Evolutionary conservation across 2,797 vertebrate genomes (phyloP).

Genomic region (Clarias platycephalus): DNA sequence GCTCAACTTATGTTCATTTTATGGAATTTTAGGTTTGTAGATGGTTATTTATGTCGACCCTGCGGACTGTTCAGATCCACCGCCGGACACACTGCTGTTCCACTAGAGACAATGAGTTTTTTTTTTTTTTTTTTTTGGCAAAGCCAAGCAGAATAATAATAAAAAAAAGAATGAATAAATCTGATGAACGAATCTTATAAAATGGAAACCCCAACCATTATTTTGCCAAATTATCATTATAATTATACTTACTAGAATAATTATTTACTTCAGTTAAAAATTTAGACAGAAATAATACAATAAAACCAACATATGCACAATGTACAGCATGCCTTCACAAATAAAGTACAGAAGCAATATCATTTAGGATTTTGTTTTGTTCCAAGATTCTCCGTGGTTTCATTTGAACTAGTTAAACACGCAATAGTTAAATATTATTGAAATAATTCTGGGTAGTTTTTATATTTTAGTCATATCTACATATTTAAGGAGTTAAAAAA

Average conservation of each 20-base stretch:
- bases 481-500: neutral
- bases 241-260: constrained; percentile 3
- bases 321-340: constrained; percentile 15
- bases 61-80: constrained; percentile 80
- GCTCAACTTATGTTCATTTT: constrained; percentile 89
- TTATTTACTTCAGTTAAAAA: neutral
- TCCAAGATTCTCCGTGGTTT: neutral
- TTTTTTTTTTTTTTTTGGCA: constrained; percentile 58
- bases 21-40: constrained; percentile 92
- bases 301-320: neutral
- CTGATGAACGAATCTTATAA: neutral
- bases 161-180: constrained; percentile 72
- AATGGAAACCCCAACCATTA: constrained; percentile 63
- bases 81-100: constrained; percentile 83
- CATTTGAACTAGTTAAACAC: neutral
- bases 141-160: constrained; percentile 76
- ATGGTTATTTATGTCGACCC: constrained; percentile 96
- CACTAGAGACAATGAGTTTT: constrained; percentile 84
- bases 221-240: constrained; percentile 40
- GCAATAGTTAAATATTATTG: neutral
- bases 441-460: neutral
- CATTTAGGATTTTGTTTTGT: neutral
- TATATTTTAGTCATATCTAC: neutral
- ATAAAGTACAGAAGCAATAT: constrained; percentile 7
- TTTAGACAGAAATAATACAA: constrained; percentile 28